These are phyloP conservation scores for Bolinopsis microptera DNA, from an alignment of 37 sponge, comb jelly and placozoan species.

Conservation along the genomic window DNA sequence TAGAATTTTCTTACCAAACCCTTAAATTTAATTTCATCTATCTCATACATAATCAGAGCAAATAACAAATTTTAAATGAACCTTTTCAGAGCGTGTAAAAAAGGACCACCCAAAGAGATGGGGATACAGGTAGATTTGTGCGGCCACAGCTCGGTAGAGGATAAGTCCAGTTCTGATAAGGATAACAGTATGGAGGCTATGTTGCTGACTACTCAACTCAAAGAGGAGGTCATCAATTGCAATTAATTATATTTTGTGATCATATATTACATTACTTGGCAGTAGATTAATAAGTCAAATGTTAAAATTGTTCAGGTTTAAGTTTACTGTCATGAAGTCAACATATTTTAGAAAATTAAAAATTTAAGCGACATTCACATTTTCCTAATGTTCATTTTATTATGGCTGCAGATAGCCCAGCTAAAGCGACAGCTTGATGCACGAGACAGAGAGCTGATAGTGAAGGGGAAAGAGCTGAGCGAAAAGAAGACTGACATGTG, in stretches of 20 bases:
- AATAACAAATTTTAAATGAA: too few species aligned
- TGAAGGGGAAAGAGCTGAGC: conserved; percentile 10
- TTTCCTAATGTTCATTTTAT: too few species aligned
- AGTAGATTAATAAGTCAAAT: too few species aligned
- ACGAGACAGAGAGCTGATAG: conserved; percentile 3
- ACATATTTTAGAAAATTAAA: too few species aligned
- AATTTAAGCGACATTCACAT: too few species aligned
- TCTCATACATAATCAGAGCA: too few species aligned
- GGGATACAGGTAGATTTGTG: conserved; percentile 22
- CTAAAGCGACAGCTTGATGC: conserved; percentile 57
- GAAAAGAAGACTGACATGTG: conserved; percentile 34
- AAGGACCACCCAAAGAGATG: background rate
- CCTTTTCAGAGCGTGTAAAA: background rate
- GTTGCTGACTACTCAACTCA: conserved; percentile 36
- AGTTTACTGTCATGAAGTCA: too few species aligned
- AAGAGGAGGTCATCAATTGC: conserved; percentile 44
- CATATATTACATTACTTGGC: too few species aligned
- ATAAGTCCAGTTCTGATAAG: background rate
- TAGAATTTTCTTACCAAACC: too few species aligned
- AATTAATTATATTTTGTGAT: too few species aligned
- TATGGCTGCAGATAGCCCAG: conserved; percentile 28
- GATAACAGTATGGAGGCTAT: conserved; percentile 64
- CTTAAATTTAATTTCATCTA: too few species aligned
- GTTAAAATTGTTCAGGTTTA: too few species aligned
- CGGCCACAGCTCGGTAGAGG: background rate